Base-by-base conservation (phyloP, 2,113 vertebrate species). In the Labrus mixtus region DNA sequence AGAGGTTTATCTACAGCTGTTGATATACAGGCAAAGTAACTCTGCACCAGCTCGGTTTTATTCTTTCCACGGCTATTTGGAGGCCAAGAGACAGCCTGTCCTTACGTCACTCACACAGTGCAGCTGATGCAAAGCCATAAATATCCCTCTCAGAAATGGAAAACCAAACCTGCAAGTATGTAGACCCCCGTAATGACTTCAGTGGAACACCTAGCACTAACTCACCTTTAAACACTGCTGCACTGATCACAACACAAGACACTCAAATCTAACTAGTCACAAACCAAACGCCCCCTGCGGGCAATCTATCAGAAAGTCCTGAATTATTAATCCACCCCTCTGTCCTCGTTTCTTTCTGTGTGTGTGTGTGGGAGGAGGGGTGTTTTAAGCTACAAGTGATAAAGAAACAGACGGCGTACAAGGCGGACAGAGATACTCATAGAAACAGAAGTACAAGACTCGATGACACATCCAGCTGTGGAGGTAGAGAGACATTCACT, bases 81-180 rank as follows among this genome's bases (percentile, higher is more conserved):
- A 80, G 82, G 76, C 73, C 17, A 51, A 69, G 82, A 90, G 83
- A 90, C 86, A 78, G 85, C 76, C 82, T 91, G 87, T 87, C 86
- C 86, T 93, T 88, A 90, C 89, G 89, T 93, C 89, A 91, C 85
- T 89, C 89, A 72, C 87, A 74, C 62, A 22, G 87, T 86, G 77
- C 91, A 92, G 87, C 90, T 91, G 90, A 92, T 91, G 83, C 87
- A 82, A 92, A 82, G 74, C 94, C 92, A 94, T 90, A 94, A 94
- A 94, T 94, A 94, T 88, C 89, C 83, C 90, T 83, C 86, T 78
- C 89, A 90, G 90, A 91, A 89, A 89, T 79, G 68, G 88, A 87
- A 88, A 90, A 84, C 80, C 76, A 77, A 92, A 90, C 80, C 86
- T 86, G 71, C 64, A 80, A 81, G 78, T 73, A 89, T 75, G 79